A percentile compares a stretch with the other conserved stretches of the same genome.
These are phyloP conservation scores for Entelurus aequoreus DNA, from an alignment of 2,113 vertebrate species.

Conservation along the genomic window DNA sequence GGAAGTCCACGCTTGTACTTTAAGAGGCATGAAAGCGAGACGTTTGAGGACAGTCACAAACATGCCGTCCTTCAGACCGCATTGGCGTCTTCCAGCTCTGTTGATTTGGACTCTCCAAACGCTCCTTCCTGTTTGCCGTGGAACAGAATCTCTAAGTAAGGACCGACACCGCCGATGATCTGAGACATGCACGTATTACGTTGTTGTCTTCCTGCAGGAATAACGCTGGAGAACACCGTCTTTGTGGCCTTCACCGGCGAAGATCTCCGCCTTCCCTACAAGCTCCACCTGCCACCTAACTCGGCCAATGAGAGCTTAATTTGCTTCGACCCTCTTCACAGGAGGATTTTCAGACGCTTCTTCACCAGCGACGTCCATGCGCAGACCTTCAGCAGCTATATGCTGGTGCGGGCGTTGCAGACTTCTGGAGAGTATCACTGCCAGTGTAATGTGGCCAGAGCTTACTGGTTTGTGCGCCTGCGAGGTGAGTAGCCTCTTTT, in stretches of 20 bases:
- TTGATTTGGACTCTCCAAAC: conserved; percentile 25
- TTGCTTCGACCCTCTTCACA: neutral
- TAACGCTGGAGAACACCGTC: conserved; percentile 1
- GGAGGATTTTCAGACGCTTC: rapidly evolving
- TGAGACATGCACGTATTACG: neutral
- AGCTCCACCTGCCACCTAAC: conserved; percentile 6
- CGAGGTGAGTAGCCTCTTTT: conserved; percentile 45
- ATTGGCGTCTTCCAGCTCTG: neutral
- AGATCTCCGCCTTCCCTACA: neutral
- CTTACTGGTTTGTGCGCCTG: conserved; percentile 45
- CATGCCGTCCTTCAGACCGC: conserved; percentile 18
- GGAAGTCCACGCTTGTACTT: conserved; percentile 34
- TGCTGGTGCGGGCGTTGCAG: neutral
- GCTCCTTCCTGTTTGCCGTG: conserved; percentile 2
- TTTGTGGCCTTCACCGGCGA: conserved; percentile 42
- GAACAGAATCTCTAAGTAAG: conserved; percentile 26
- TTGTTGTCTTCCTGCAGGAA: conserved; percentile 24
- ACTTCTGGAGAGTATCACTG: conserved; percentile 56
- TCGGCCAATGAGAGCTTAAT: rapidly evolving
- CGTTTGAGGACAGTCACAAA: neutral
- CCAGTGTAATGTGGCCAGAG: conserved; percentile 1
- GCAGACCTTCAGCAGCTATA: neutral
- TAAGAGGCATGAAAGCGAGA: conserved; percentile 1
- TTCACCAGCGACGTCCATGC: rapidly evolving
- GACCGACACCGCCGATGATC: neutral